Evolutionary conservation across 2,797 vertebrate species (phyloP).

Genomic region (Urocyon cinereoargenteus): DNA sequence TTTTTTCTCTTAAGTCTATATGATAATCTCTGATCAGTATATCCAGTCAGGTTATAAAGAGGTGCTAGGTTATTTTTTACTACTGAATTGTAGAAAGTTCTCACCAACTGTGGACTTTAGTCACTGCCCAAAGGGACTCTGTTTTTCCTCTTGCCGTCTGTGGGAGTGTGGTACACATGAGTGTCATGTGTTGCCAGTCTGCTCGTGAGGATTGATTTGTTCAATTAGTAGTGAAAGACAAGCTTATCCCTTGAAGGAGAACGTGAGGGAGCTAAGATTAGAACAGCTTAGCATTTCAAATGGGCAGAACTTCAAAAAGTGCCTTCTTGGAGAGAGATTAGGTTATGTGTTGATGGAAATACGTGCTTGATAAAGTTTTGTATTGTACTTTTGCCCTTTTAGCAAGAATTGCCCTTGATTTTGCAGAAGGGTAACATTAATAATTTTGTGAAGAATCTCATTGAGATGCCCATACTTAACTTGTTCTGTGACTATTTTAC

Average conservation of each 20-base stretch:
- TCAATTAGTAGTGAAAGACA: conserved; percentile 42
- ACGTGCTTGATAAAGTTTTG: not conserved
- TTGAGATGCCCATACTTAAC: not conserved
- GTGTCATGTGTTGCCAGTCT: not conserved
- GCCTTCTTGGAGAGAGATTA: not conserved
- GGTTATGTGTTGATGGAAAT: not conserved
- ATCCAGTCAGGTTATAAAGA: not conserved
- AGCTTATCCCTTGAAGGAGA: not conserved
- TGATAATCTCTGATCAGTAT: not conserved
- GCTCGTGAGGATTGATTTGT: not conserved
- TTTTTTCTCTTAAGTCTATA: not conserved
- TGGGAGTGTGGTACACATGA: not conserved
- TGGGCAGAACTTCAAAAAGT: not conserved
- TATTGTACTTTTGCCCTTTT: conserved; percentile 27
- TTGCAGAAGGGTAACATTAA: not conserved
- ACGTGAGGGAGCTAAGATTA: not conserved
- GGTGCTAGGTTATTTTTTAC: not conserved
- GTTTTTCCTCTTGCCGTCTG: not conserved
- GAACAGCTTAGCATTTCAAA: not conserved
- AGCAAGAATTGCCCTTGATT: not conserved
- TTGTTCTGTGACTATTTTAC: conserved; percentile 17
- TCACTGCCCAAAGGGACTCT: not conserved
- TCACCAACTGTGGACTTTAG: not conserved
- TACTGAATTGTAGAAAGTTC: conserved; percentile 20
- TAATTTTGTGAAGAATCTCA: conserved; percentile 29